Evolutionary conservation across 2,797 vertebrate species (phyloP).

Genomic region (Coendou prehensilis): DNA sequence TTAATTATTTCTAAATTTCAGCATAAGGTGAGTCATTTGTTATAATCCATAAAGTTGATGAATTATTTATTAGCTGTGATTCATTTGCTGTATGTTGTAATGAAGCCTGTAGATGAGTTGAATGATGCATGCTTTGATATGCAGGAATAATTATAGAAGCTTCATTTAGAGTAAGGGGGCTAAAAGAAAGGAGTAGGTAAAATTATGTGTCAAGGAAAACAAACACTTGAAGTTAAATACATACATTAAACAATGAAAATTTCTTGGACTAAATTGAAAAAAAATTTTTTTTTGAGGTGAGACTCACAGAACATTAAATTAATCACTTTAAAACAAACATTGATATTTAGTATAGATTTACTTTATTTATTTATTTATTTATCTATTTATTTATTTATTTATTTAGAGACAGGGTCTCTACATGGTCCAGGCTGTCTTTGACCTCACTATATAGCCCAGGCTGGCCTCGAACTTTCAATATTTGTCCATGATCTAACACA

Average conservation of each 20-base stretch:
- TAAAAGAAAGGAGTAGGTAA: not conserved
- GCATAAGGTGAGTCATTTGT: not conserved
- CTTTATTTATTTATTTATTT: slow-evolving; percentile 4
- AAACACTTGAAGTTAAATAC: not conserved
- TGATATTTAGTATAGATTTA: not conserved
- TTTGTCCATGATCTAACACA: not conserved
- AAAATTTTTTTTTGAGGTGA: not conserved
- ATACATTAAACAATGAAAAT: not conserved
- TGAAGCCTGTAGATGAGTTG: not conserved
- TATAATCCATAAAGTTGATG: not conserved
- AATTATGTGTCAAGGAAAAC: not conserved
- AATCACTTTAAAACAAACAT: not conserved
- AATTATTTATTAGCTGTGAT: not conserved
- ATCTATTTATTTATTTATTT: slow-evolving; percentile 24
- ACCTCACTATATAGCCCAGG: not conserved
- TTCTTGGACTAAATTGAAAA: not conserved
- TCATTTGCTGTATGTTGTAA: slow-evolving; percentile 19
- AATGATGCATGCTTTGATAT: not conserved
- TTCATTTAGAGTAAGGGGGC: not conserved
- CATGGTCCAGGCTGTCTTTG: not conserved
- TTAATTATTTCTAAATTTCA: slow-evolving; percentile 42
- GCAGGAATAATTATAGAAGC: not conserved
- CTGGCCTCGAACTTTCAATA: not conserved
- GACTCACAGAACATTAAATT: slow-evolving; percentile 8
- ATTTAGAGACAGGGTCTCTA: not conserved